Conservation (phyloP, 2,888 invertebrate genomes). For the Apamea sordens region DNA sequence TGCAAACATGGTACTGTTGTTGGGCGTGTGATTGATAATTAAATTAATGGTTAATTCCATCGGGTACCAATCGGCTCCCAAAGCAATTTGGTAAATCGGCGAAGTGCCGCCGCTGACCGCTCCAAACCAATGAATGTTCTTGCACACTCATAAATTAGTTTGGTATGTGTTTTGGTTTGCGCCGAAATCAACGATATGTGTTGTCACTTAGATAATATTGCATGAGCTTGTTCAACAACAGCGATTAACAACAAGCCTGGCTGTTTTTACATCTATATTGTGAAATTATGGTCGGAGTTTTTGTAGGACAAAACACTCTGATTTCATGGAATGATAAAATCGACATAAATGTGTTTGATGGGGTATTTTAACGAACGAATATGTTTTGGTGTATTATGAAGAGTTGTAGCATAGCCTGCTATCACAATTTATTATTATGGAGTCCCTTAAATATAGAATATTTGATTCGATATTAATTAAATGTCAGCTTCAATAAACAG, state of each 20-base stretch:
- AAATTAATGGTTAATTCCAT: conserved; percentile 75
- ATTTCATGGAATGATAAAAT: conserved; percentile 46
- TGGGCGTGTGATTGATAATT: conserved; percentile 74
- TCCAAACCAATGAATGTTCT: conserved; percentile 71
- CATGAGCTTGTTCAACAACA: conserved; percentile 30
- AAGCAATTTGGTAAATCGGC: conserved; percentile 75
- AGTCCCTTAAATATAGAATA: neutral
- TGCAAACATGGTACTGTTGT: conserved; percentile 65
- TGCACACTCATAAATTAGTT: conserved; percentile 72
- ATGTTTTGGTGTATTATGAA: conserved; percentile 11
- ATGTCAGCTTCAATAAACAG: neutral
- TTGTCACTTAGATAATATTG: conserved; percentile 61
- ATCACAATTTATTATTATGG: neutral
- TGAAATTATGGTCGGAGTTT: conserved; percentile 25
- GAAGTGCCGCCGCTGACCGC: conserved; percentile 61
- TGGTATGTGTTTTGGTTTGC: conserved; percentile 68
- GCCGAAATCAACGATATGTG: conserved; percentile 65
- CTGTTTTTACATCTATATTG: conserved; percentile 33
- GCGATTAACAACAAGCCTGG: conserved; percentile 16
- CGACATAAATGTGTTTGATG: conserved; percentile 28
- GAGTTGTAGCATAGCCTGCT: neutral
- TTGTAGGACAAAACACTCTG: conserved; percentile 13
- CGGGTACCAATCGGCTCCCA: conserved; percentile 69
- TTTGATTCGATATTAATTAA: neutral
- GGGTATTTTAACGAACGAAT: conserved; percentile 30